Conservation (phyloP, 2,888 invertebrate genomes). For the Coelopa pilipes region DNA sequence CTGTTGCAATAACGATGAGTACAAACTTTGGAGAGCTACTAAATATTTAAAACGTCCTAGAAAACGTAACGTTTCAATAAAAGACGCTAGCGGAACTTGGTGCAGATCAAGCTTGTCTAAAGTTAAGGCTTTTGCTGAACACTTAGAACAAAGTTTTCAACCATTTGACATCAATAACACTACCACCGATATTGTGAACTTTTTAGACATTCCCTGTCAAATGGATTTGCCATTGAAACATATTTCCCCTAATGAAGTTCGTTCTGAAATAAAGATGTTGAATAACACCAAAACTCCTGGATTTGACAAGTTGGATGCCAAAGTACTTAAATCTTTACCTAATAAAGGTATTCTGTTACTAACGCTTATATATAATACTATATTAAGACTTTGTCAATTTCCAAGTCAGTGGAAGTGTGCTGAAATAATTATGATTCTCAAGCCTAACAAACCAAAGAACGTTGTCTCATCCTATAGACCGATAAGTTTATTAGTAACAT, state of each 20-base stretch:
- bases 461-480: too few species aligned
- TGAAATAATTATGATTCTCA: constrained; percentile 24
- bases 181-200: not conserved
- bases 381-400: constrained; percentile 3
- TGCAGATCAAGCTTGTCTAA: not conserved
- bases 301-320: not conserved
- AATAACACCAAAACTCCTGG: constrained; percentile 7
- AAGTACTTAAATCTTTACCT: constrained; percentile 3
- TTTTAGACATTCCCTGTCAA: not conserved
- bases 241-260: not conserved
- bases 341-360: not conserved
- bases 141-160: constrained; percentile 7
- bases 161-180: constrained; percentile 1
- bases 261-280: constrained; percentile 3
- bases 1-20: not conserved
- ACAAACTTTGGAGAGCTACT: constrained; percentile 4
- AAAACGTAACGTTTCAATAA: not conserved
- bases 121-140: constrained; percentile 10
- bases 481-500: constrained; percentile 11
- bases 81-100: constrained; percentile 2
- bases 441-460: constrained; percentile 4
- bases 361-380: constrained; percentile 2
- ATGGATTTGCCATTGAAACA: too few species aligned
- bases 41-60: not conserved
- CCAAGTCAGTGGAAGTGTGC: constrained; percentile 21